These are phyloP conservation scores for Chauna torquata DNA, from an alignment of 2,113 vertebrate genomes.

Conservation along the genomic window DNA sequence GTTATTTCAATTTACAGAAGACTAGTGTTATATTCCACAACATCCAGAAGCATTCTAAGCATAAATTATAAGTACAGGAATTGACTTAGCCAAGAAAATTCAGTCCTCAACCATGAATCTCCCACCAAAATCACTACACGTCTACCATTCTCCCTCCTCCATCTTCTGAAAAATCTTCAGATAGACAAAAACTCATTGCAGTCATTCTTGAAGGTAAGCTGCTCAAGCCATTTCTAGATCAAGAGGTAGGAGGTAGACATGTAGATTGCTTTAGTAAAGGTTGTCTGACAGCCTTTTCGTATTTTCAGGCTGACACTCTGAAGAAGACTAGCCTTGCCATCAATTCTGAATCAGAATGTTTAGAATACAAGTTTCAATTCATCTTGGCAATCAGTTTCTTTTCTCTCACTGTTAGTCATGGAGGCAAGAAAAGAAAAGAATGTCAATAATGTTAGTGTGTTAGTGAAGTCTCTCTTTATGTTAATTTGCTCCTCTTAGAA, in stretches of 20 bases:
- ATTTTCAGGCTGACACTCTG: background rate
- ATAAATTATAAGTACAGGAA: background rate
- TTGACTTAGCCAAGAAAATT: background rate
- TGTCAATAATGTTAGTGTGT: background rate
- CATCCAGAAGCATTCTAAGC: background rate
- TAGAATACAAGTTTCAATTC: background rate
- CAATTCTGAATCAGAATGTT: background rate
- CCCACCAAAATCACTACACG: background rate
- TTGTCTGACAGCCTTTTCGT: background rate
- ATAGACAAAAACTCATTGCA: background rate
- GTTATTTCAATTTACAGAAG: background rate
- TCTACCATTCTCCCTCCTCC: background rate
- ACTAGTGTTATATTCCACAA: background rate
- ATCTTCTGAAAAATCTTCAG: background rate
- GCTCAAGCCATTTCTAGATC: background rate
- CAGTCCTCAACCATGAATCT: background rate
- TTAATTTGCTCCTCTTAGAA: background rate
- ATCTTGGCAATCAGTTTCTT: background rate
- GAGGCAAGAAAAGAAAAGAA: background rate
- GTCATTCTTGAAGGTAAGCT: background rate
- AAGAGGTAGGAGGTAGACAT: background rate
- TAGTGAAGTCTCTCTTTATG: background rate
- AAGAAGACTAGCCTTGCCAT: background rate
- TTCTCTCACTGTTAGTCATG: background rate
- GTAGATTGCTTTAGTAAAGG: background rate